Conservation (phyloP, 2,888 invertebrate species). For the Yponomeuta cagnagella region DNA sequence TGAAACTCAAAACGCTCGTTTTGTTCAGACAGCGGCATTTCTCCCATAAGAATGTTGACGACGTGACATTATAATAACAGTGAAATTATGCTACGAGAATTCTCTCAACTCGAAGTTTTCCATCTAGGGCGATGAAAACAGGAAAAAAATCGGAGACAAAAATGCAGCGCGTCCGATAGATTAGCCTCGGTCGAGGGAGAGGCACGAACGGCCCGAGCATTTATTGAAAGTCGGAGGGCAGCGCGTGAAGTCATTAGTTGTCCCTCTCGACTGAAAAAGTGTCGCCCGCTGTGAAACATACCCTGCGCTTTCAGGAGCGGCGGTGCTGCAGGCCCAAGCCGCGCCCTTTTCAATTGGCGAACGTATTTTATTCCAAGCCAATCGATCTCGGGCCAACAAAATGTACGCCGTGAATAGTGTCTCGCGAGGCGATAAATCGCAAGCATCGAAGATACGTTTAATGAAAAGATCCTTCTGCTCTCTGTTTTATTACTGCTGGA, state of each 20-base stretch:
- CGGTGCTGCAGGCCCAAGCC: conserved; percentile 15
- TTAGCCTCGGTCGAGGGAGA: conserved; percentile 41
- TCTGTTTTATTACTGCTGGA: conserved; percentile 53
- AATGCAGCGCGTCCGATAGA: conserved; percentile 33
- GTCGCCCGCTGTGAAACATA: conserved; percentile 68
- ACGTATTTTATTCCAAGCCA: conserved; percentile 69
- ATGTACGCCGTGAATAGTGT: conserved; percentile 64
- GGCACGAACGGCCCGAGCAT: conserved; percentile 41
- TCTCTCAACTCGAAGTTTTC: conserved; percentile 6
- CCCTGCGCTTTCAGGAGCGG: conserved; percentile 25
- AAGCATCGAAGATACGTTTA: conserved; percentile 63
- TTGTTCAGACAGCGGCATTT: conserved; percentile 5
- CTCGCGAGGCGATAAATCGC: conserved; percentile 69
- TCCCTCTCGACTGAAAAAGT: conserved; percentile 61
- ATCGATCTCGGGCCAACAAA: conserved; percentile 70
- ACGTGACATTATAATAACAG: conserved; percentile 11
- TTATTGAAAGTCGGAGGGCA: conserved; percentile 66
- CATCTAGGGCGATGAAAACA: conserved; percentile 17
- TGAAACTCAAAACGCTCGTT: neutral
- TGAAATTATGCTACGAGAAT: conserved; percentile 5
- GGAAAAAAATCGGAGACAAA: conserved; percentile 20
- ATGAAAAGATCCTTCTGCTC: conserved; percentile 62
- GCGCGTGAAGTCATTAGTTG: conserved; percentile 67
- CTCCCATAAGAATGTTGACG: conserved; percentile 11
- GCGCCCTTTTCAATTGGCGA: conserved; percentile 66